Evolutionary conservation across 2,797 vertebrate species (phyloP), one percentile per base, ranked within the genome.

Genomic region (Sebastes flavidus): DNA sequence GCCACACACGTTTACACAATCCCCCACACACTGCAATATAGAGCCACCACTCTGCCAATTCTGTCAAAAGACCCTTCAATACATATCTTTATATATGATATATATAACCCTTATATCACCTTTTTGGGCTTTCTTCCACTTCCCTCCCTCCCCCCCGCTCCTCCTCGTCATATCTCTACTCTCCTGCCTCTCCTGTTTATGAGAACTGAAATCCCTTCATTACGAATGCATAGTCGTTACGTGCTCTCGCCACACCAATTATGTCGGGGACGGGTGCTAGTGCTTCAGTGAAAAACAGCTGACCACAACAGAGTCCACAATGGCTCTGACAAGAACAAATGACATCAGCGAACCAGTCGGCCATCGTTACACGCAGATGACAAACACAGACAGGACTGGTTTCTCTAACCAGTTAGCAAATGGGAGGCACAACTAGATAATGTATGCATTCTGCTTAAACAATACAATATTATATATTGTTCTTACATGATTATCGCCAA

Each of bases 241-340:
- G 52, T 75, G 76, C 66, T 78, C 77, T 81, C 85, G 80, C 87
- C 81, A 80, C 82, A 77, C 83, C 88, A 88, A 67, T 91, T 89
- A 90, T 89, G 77, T 78, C 69, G 25, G 65, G 55, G 77, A 68
- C 2, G 80, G 77, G 72, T 78, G 60, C 61, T 65, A 8, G 79
- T 56, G 79, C 82, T 86, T 81, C 54, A 71, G 70, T 69, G 58
- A 87, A 83, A 56, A 91, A 82, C 84, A 83, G 76, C 87, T 83
- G 91, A 92, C 88, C 77, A 52, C 73, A 74, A 91, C 65, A 75
- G 74, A 71, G 78, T 74, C 81, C 79, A 84, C 83, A 79, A 83
- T 22, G 60, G 76, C 82, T 66, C 78, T 81, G 84, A 88, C 79
- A 78, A 84, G 85, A 92, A 87, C 88, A 87, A 90, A 91, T 87